Percentiles rank a stretch among this genome's conserved stretches.
Evolutionary conservation across 2,113 vertebrate genomes (phyloP).

Genomic region (Empidonax alnorum): DNA sequence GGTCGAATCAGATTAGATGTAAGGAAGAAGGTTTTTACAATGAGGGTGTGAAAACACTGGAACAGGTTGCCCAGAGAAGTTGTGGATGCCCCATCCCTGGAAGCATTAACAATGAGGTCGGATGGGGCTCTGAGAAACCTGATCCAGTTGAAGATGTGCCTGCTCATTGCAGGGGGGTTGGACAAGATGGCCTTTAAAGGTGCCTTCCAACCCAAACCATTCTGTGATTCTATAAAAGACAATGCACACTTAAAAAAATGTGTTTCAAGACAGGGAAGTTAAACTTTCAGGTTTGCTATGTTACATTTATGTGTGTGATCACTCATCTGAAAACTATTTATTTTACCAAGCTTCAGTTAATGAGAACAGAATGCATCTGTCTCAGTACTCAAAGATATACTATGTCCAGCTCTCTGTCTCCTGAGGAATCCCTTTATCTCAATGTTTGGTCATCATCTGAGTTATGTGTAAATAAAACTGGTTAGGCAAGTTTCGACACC

Average conservation of each 20-base stretch:
- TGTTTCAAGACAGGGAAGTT: neutral
- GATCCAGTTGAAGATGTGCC: neutral
- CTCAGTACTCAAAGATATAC: neutral
- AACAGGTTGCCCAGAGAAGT: neutral
- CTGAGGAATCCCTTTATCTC: neutral
- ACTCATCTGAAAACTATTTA: neutral
- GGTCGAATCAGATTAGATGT: neutral
- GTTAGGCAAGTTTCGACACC: neutral
- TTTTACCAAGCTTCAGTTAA: neutral
- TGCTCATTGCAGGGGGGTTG: neutral
- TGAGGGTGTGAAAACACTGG: neutral
- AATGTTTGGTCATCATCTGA: neutral
- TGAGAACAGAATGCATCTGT: neutral
- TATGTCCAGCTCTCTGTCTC: neutral
- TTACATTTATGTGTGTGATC: neutral
- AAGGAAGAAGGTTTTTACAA: neutral
- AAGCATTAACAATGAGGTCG: neutral
- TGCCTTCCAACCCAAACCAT: neutral
- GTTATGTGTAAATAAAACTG: neutral
- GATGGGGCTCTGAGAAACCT: neutral
- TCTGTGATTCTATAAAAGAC: neutral
- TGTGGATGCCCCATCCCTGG: neutral
- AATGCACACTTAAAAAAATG: fast-evolving
- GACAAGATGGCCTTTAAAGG: neutral
- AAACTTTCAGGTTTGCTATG: neutral